Evolutionary conservation across 2,797 vertebrate genomes (phyloP).

Genomic region (Pangasius sanitwongsei): DNA sequence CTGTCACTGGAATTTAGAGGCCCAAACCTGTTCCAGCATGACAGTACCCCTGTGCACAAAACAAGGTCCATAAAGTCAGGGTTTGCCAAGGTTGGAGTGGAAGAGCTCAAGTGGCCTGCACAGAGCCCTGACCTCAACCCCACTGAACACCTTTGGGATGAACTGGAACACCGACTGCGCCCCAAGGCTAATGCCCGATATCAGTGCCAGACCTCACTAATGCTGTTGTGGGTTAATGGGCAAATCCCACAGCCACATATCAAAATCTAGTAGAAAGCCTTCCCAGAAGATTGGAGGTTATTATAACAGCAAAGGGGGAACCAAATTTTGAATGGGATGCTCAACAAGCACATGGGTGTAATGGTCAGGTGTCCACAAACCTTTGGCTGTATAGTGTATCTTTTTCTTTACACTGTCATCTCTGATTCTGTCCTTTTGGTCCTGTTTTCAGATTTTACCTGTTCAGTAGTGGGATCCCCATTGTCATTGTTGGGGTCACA

Average conservation of each 20-base stretch:
- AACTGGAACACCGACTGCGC: neutral
- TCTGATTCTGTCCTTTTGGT: neutral
- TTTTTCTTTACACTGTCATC: neutral
- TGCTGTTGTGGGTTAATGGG: neutral
- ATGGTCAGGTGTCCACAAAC: neutral
- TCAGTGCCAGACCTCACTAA: neutral
- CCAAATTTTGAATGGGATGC: no score
- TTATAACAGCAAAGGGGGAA: neutral
- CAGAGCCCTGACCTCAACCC: neutral
- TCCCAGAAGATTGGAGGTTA: neutral
- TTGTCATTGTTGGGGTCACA: conserved; percentile 90
- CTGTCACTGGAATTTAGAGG: neutral
- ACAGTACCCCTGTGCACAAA: neutral
- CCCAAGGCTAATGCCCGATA: neutral
- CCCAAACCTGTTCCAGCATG: neutral
- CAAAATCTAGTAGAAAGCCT: neutral
- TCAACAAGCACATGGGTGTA: neutral
- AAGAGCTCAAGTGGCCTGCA: neutral
- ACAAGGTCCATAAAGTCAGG: neutral
- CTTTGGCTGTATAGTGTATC: neutral
- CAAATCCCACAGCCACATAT: neutral
- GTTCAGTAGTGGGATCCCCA: conserved; percentile 86
- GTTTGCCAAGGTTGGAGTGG: neutral
- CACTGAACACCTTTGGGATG: neutral
- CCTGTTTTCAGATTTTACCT: conserved; percentile 85